Percentiles rank a stretch among this genome's conserved stretches.
Evolutionary conservation across 2,113 vertebrate genomes (phyloP).

Genomic region (Rhinolophus ferrumequinum): DNA sequence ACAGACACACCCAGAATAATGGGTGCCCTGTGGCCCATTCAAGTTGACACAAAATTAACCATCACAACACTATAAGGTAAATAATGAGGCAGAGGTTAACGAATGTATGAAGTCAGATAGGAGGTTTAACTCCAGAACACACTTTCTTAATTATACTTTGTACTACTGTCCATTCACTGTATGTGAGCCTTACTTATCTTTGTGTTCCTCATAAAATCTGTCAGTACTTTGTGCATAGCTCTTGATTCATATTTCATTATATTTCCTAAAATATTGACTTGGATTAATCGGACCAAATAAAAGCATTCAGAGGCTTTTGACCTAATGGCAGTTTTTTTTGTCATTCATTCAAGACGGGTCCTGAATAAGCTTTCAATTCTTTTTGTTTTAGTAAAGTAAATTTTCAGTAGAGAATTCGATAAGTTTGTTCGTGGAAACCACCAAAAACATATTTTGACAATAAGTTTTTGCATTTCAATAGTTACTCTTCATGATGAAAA

Average conservation of each 20-base stretch:
- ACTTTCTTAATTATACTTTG: background rate
- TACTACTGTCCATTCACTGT: background rate
- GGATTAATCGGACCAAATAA: background rate
- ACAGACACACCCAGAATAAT: background rate
- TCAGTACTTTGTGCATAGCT: background rate
- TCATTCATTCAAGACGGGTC: background rate
- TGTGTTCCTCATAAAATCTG: background rate
- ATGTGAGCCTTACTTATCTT: background rate
- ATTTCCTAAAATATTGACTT: conserved; percentile 13
- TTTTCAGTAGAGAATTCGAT: background rate
- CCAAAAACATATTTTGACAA: background rate
- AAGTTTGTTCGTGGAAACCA: background rate
- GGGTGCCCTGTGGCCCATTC: background rate
- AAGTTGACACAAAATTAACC: background rate
- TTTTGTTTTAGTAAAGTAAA: conserved; percentile 38
- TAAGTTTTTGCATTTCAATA: conserved; percentile 22
- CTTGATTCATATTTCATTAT: conserved; percentile 1
- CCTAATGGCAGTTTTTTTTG: background rate
- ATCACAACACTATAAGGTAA: background rate
- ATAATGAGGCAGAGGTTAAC: background rate
- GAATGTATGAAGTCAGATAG: background rate
- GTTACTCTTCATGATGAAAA: conserved; percentile 7
- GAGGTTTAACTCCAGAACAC: conserved; percentile 8
- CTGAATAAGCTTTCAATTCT: conserved; percentile 48
- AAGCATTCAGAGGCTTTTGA: background rate